Base-by-base conservation (phyloP, 2,888 invertebrate species). In the Cheilosia soror region DNA sequence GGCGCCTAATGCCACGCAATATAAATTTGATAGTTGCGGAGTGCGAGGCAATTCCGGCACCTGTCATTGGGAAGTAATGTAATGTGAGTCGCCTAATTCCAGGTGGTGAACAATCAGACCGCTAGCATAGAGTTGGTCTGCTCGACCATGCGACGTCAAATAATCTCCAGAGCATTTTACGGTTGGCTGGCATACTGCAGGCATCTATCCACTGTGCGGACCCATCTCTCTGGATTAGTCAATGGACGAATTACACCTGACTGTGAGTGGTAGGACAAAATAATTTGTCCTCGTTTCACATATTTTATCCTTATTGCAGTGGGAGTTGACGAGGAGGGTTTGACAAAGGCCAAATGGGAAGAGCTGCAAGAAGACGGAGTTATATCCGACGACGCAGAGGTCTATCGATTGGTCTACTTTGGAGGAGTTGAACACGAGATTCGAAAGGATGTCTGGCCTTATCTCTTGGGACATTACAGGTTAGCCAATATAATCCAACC, bases 181-280 rank as follows among this genome's bases (percentile, higher is more conserved):
- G 98, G 98, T 63, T 98, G 98, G 98, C 93, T 98, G 82, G 98
- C 98, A 0, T 98, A 98, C 91, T 98, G 98, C 90, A 94, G 98
- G 20, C 98, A 98, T 90, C 93, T 99, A 89, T 96, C 97, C 42
- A 98, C 98, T 0, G 98, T 99, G 0, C 93, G 98, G 51, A 98
- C 97, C 0, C 98, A 98, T 93, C 94, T 98, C 13, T 97, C 97
- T 42, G 98, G 97, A 0, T 93, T 98, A 27, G 97, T 98, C 0
- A 95, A 97, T 91, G 94, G 95, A 0, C 94, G 94, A 86, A 96
- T 97, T 73, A 93, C 96, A 15, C 94, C 94, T 57, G 94, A 94
- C 90, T 93, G 94, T 94, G 89, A 88, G 90, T 62, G 4, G 13
- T 31, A 5, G 5, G 11, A 37, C 20, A 53, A 7, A 15, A 11